These are phyloP conservation scores for Coreoperca whiteheadi DNA, from an alignment of 2,113 vertebrate genomes.

Conservation along the genomic window DNA sequence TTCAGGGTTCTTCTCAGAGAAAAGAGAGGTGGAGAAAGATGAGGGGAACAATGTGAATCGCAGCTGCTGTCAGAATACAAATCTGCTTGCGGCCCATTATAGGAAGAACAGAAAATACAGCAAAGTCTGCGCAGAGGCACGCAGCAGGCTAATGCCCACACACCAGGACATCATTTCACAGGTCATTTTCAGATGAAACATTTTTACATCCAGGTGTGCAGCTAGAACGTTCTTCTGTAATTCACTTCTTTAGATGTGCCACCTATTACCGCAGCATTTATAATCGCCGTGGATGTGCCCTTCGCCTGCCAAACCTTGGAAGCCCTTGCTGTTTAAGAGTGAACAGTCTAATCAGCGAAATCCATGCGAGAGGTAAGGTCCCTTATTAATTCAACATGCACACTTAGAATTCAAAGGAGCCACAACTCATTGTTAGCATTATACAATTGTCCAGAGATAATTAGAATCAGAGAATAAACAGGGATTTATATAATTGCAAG, in stretches of 20 bases:
- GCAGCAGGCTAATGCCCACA: background rate
- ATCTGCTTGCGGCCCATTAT: background rate
- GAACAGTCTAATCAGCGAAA: background rate
- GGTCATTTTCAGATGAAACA: background rate
- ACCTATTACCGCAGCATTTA: background rate
- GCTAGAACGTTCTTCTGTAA: background rate
- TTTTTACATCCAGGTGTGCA: background rate
- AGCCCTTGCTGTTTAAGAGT: background rate
- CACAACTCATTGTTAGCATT: background rate
- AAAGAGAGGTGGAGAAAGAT: background rate
- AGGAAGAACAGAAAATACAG: conserved; percentile 8
- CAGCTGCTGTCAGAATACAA: background rate
- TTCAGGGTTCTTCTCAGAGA: conserved; percentile 1
- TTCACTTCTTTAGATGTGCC: background rate
- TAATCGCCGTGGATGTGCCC: background rate
- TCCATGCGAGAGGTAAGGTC: background rate
- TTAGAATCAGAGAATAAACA: conserved; percentile 14
- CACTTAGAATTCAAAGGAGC: conserved; percentile 12
- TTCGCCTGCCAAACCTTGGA: too few relatives aligned
- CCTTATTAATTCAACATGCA: conserved; percentile 1
- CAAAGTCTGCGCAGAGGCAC: background rate
- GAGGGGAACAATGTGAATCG: background rate
- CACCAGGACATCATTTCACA: background rate
- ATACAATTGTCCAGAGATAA: conserved; percentile 2
- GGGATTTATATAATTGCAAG: background rate